phyloP scores from a whole-genome alignment of 92 coral and sea anemone species.

The Porites lobata region DNA sequence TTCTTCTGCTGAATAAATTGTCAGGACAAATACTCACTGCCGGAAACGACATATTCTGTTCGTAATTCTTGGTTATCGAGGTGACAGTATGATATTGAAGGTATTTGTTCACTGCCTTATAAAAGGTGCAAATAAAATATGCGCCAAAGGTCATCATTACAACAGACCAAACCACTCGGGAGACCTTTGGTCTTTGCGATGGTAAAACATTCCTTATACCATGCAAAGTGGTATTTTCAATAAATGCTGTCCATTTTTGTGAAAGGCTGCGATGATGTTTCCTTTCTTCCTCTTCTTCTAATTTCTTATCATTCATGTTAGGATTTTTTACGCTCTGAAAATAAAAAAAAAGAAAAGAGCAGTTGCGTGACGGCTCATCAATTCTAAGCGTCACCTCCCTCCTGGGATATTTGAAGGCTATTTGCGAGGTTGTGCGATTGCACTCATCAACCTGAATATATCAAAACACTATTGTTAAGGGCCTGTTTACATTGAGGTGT shows the following conservation, averaged over 20 bases:
- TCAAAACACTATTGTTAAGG: too few species aligned
- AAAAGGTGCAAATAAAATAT: slow-evolving; percentile 1
- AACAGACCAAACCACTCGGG: slow-evolving; percentile 37
- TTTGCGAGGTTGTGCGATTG: too few species aligned
- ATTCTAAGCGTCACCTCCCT: too few species aligned
- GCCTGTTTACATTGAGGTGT: too few species aligned
- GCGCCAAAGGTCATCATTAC: slow-evolving; percentile 34
- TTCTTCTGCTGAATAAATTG: slow-evolving; percentile 35
- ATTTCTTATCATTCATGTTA: background rate
- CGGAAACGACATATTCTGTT: slow-evolving; percentile 38
- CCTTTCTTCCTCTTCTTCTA: background rate
- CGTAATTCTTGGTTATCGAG: slow-evolving; percentile 17
- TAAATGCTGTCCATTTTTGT: slow-evolving; percentile 54
- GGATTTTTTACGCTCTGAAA: too few species aligned
- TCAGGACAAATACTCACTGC: slow-evolving; percentile 64
- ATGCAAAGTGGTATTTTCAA: slow-evolving; percentile 64
- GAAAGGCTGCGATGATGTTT: background rate
- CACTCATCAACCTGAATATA: too few species aligned
- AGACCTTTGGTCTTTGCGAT: background rate
- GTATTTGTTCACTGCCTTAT: slow-evolving; percentile 28
- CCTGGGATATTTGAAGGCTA: too few species aligned
- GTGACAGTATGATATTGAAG: slow-evolving; percentile 32
- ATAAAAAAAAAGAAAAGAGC: too few species aligned
- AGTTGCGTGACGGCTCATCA: too few species aligned
- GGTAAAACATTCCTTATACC: slow-evolving; percentile 61